Percentiles rank a stretch among this genome's conserved stretches.
phyloP scores from a whole-genome alignment of 1,140 invertebrate genomes.

The Euwallacea fornicatus region DNA sequence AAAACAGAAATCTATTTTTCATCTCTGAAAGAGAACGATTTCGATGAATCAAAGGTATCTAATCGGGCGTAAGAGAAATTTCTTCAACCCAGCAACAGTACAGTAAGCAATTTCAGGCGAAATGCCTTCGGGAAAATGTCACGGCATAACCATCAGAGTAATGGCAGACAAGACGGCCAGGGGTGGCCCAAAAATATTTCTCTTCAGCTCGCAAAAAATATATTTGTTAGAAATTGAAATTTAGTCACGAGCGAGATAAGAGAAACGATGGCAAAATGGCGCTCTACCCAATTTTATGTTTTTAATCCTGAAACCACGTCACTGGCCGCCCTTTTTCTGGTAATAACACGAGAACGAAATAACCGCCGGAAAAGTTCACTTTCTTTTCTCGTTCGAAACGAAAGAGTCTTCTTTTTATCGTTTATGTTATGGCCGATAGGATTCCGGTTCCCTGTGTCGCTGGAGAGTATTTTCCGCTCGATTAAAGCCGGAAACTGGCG shows the following conservation, averaged over 20 bases:
- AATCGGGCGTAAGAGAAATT: conserved; percentile 28
- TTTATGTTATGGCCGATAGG: conserved; percentile 29
- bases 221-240: no score
- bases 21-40: no score
- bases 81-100: conserved; percentile 33
- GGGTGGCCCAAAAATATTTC: not conserved
- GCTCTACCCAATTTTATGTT: no score
- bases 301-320: not conserved
- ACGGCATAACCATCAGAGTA: conserved; percentile 1
- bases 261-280: no score
- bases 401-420: conserved; percentile 31
- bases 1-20: no score
- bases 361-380: not conserved
- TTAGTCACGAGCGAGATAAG: no score
- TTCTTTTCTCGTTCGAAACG: not conserved
- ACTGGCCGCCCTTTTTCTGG: conserved; percentile 1
- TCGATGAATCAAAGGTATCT: no score
- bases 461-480: conserved; percentile 33
- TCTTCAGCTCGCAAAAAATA: no score
- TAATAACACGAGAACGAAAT: conserved; percentile 3
- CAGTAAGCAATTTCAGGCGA: conserved; percentile 29
- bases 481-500: conserved; percentile 34
- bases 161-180: not conserved
- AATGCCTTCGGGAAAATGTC: conserved; percentile 6
- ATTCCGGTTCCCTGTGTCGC: conserved; percentile 25